Evolutionary conservation across 2,888 invertebrate genomes (phyloP), one percentile per base, ranked within the genome.

Genomic region (Adela reaumurella): DNA sequence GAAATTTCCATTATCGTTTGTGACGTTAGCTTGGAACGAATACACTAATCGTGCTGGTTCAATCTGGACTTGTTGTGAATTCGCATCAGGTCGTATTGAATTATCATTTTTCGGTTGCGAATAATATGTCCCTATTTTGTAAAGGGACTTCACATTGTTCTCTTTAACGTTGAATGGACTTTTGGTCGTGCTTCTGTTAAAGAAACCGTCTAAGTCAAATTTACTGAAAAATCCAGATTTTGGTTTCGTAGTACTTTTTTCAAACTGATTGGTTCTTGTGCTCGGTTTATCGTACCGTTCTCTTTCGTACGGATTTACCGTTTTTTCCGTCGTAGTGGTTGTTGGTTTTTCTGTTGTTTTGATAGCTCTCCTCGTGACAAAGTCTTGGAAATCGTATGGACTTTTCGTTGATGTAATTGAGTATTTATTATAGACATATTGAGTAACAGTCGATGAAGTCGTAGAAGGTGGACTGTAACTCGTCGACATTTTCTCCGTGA

Each of bases 361-460:
- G 53, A 28, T 54, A 17, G 64, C 65, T 50, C 64, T 68, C 66
- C 62, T 69, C 57, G 74, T 79, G 0, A 64, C 62, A 53, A 70
- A 79, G 45, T 78, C 76, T 59, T 77, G 70, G 58, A 80, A 80
- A 54, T 77, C 74, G 63, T 83, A 84, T 1, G 83, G 83, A 59
- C 74, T 83, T 64, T 73, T 77, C 11, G 83, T 83, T 14, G 82
- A 74, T 17, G 78, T 68, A 29, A 76, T 64, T 4, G 74, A 76
- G 54, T 73, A 76, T 61, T 70, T 77, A 54, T 74, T 70, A 49
- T 48, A 55, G 49, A 68, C 49, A 11, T 67, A 67, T 29, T 63
- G 64, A 3, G 54, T 55, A n/a, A 47, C 19, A 6, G 67, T 59
- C 45, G 58, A 55, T 52, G 58, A 50, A 46, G 14, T n/a, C n/a